Evolutionary conservation across 2,113 vertebrate species (phyloP).

Genomic region (Chaenocephalus aceratus): DNA sequence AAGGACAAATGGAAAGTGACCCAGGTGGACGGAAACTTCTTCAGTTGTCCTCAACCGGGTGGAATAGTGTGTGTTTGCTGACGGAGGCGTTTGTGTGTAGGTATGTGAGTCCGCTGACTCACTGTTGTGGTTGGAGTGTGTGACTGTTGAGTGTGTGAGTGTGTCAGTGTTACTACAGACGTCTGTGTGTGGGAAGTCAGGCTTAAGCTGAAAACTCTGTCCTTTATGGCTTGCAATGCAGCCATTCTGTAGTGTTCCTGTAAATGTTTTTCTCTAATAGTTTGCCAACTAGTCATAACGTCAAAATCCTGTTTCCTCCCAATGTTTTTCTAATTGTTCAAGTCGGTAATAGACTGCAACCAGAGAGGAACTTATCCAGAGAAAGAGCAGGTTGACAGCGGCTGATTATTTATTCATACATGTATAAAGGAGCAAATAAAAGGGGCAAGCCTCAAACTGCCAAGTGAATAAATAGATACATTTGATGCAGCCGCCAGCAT

Average conservation of each 20-base stretch:
- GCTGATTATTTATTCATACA: constrained; percentile 22
- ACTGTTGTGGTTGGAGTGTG: constrained; percentile 65
- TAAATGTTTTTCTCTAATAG: background rate
- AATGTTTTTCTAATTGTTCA: background rate
- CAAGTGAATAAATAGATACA: constrained; percentile 24
- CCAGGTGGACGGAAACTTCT: constrained; percentile 58
- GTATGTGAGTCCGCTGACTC: constrained; percentile 69
- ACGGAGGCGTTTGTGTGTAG: constrained; percentile 55
- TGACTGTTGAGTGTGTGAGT: constrained; percentile 58
- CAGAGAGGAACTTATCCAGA: constrained; percentile 19
- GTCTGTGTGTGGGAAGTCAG: constrained; percentile 24
- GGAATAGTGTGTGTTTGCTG: constrained; percentile 58
- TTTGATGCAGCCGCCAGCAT: constrained; percentile 15
- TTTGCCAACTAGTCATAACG: constrained; percentile 4
- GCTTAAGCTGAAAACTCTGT: constrained; percentile 35
- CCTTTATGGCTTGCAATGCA: background rate
- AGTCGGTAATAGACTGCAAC: constrained; percentile 9
- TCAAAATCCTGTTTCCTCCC: background rate
- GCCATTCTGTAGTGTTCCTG: constrained; percentile 7
- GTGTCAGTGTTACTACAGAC: constrained; percentile 62
- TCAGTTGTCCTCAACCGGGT: constrained; percentile 8
- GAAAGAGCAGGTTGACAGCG: constrained; percentile 11
- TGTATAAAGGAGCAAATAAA: constrained; percentile 29
- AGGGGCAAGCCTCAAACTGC: constrained; percentile 1
- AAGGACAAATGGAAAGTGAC: constrained; percentile 54